These are phyloP conservation scores for Philopotamus ludificatus DNA, from an alignment of 1,140 invertebrate species.

Conservation along the genomic window DNA sequence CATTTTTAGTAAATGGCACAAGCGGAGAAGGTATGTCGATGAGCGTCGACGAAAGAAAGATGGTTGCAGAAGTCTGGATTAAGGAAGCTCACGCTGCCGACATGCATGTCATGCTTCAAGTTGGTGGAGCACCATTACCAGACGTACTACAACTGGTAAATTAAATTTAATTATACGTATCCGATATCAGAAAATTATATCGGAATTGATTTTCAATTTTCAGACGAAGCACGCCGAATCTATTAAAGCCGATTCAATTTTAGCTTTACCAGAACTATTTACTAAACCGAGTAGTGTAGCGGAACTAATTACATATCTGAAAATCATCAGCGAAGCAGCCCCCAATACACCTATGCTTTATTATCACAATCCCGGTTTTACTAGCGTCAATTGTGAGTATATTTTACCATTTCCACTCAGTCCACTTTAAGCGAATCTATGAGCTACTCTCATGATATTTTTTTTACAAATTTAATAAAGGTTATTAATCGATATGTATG, in stretches of 20 bases:
- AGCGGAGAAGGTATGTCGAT: constrained; percentile 75
- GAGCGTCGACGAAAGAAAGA: constrained; percentile 68
- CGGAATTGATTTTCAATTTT: constrained; percentile 39
- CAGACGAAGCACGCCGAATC: constrained; percentile 73
- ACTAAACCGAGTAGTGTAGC: constrained; percentile 65
- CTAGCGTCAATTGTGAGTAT: constrained; percentile 66
- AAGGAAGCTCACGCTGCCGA: constrained; percentile 56
- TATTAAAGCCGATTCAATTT: constrained; percentile 67
- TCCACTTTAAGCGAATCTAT: too few species aligned
- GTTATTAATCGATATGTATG: neutral
- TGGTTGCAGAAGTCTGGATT: constrained; percentile 67
- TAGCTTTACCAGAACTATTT: constrained; percentile 77
- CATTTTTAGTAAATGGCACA: constrained; percentile 71
- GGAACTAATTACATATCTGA: constrained; percentile 71
- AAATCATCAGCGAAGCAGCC: constrained; percentile 65
- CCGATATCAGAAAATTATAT: constrained; percentile 11
- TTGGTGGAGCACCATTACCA: constrained; percentile 70
- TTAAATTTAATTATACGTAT: too few species aligned
- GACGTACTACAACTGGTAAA: constrained; percentile 73
- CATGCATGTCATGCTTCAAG: constrained; percentile 73
- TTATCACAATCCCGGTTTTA: constrained; percentile 75
- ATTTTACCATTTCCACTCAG: too few species aligned
- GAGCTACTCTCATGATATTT: too few species aligned
- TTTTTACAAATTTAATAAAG: too few species aligned
- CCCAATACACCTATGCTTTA: constrained; percentile 78